Conservation (phyloP, 92 coral and sea anemone genomes). For the Micromussa lordhowensis region DNA sequence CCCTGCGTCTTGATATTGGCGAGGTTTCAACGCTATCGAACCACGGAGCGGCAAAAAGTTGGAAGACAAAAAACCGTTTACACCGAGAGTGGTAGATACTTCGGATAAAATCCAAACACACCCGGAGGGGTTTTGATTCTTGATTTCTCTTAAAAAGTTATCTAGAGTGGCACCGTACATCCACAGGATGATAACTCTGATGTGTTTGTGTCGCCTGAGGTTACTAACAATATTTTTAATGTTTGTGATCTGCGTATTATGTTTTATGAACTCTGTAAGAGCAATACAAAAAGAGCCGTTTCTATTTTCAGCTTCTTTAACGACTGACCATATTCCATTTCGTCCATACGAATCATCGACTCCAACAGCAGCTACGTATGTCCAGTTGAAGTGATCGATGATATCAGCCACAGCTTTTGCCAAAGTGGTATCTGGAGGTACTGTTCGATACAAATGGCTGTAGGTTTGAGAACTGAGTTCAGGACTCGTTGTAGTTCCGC, state of each 20-base stretch:
- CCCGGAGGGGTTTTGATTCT: background rate
- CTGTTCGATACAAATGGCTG: constrained; percentile 1
- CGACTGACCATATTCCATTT: constrained; percentile 3
- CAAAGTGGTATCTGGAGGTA: background rate
- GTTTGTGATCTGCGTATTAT: background rate
- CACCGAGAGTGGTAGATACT: background rate
- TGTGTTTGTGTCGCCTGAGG: background rate
- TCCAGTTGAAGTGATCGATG: constrained; percentile 12
- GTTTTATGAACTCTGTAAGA: background rate
- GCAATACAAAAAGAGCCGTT: constrained; percentile 12
- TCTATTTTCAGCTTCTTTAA: background rate
- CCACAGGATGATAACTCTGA: constrained; percentile 14
- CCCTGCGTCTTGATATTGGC: constrained; percentile 17
- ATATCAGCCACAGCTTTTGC: constrained; percentile 20
- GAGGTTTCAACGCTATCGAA: constrained; percentile 41
- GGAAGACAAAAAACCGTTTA: background rate
- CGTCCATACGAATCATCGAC: constrained; percentile 11
- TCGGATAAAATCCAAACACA: constrained; percentile 5
- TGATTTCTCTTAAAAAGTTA: background rate
- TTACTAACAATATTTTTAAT: background rate
- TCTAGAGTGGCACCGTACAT: background rate
- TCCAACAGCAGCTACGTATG: constrained; percentile 8
- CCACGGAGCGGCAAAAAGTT: background rate
- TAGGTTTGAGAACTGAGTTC: background rate
- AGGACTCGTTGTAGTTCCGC: background rate